Evolutionary conservation across 2,888 invertebrate genomes (phyloP), one percentile per base, ranked within the genome.

Genomic region (Caenorhabditis sp.): DNA sequence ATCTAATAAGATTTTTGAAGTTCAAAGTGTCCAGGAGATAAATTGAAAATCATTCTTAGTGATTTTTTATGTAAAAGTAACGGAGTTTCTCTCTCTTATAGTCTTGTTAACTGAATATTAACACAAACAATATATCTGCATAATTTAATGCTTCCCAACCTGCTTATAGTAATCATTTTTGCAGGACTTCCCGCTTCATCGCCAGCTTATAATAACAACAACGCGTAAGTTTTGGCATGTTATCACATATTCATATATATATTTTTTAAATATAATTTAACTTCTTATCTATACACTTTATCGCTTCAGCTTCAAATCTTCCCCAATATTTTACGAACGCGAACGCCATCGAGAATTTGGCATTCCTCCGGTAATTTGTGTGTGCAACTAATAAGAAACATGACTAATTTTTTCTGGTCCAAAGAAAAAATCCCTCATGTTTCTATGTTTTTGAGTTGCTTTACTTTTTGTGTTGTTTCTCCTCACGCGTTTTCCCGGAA

Each of bases 231-330:
- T 26, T 56, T 25, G 26, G 56, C 56, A 56, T 56, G 56, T 14
- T 26, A 36, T 56, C 50, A 63, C 36, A 60, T 58, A 59, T 59
- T 63, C n/a, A 21, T 25, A 50, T 58, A 31, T 20, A 20, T 27
- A 17, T 8, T 23, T 50, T 27, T 50, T n/a, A 56, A 56, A 56
- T 21, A 53, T 21, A 23, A 1, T 52, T 0, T 67, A 36, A 25
- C 31, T 38, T 38, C 31, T 58, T 52, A 17, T 58, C 50, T 61
- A 52, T 52, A 17, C 23, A 25, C 61, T 57, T 20, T 3, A 54
- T 61, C 26, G 72, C 72, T 72, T 72, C 72, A 72, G 72, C 72
- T 72, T 72, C 72, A 67, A 72, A 38, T 67, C 67, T 61, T 61
- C 63, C 72, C 72, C 72, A 54, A 59, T 53, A 31, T 71, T 52